These are phyloP conservation scores for Dyspetes luteomarginatus DNA, from an alignment of 2,888 invertebrate species.

Conservation along the genomic window DNA sequence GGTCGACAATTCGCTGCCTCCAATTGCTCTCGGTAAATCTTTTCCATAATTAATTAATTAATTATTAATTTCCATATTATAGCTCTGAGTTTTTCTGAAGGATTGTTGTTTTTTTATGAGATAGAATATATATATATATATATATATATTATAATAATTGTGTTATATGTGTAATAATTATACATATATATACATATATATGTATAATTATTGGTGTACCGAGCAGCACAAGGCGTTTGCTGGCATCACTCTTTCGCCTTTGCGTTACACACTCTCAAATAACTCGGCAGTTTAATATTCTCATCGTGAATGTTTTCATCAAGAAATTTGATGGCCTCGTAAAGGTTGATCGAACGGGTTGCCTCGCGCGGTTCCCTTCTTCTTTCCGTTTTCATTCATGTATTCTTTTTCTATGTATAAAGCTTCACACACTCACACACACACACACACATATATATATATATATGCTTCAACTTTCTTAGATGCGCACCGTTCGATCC, in stretches of 20 bases:
- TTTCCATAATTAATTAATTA: too few relatives aligned
- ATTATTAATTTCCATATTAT: too few relatives aligned
- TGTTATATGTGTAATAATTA: too few relatives aligned
- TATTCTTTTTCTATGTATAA: constrained; percentile 13
- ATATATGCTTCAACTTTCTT: background rate
- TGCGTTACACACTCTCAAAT: constrained; percentile 2
- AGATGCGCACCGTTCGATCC: constrained; percentile 28
- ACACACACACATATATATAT: background rate
- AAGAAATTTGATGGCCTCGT: constrained; percentile 77
- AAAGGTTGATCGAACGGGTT: constrained; percentile 63
- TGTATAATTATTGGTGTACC: background rate
- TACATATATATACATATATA: background rate
- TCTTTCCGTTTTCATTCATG: constrained; percentile 44
- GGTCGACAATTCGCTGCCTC: too few relatives aligned
- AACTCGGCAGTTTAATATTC: constrained; percentile 74
- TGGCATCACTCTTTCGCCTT: background rate
- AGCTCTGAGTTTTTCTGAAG: too few relatives aligned
- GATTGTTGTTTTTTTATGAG: background rate
- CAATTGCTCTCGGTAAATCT: too few relatives aligned
- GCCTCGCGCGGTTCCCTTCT: constrained; percentile 24
- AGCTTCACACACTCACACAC: too few relatives aligned
- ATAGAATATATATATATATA: background rate
- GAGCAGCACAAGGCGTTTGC: background rate
- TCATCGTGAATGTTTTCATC: constrained; percentile 76
- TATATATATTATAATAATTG: background rate